Conservation (phyloP, 2,113 vertebrate species). For the Pterocles orientalis region DNA sequence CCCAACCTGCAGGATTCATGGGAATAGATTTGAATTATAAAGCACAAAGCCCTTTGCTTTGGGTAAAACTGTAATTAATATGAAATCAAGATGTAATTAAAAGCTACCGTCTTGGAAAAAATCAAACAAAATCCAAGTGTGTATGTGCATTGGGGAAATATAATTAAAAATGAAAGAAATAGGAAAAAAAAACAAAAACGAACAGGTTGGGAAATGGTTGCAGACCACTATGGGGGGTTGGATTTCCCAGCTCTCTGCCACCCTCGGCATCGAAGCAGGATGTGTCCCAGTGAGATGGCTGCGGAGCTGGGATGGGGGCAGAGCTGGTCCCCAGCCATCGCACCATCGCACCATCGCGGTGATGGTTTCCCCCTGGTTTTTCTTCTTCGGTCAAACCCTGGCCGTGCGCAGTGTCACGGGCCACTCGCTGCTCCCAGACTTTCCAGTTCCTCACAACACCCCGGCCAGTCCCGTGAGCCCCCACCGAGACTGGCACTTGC, state of each 20-base stretch:
- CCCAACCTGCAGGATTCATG: neutral
- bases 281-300: fast-evolving
- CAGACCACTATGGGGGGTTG: neutral
- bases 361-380: neutral
- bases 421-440: neutral
- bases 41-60: slow-evolving; percentile 15
- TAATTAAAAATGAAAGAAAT: neutral
- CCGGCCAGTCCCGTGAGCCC: fast-evolving
- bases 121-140: slow-evolving; percentile 7
- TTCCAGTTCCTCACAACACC: neutral
- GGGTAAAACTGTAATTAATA: slow-evolving; percentile 45
- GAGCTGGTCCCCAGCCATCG: neutral
- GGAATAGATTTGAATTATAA: slow-evolving; percentile 11
- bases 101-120: slow-evolving; percentile 42
- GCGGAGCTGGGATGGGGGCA: neutral
- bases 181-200: no score
- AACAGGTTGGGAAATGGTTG: neutral
- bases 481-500: neutral
- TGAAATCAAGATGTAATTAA: slow-evolving; percentile 48
- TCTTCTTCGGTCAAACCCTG: neutral
- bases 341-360: fast-evolving
- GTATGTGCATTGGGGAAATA: neutral
- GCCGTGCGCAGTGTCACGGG: neutral
- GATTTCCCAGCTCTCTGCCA: neutral
- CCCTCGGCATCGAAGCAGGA: neutral